Base-by-base conservation (phyloP, 2,888 invertebrate genomes). In the Eristalis tenax region DNA sequence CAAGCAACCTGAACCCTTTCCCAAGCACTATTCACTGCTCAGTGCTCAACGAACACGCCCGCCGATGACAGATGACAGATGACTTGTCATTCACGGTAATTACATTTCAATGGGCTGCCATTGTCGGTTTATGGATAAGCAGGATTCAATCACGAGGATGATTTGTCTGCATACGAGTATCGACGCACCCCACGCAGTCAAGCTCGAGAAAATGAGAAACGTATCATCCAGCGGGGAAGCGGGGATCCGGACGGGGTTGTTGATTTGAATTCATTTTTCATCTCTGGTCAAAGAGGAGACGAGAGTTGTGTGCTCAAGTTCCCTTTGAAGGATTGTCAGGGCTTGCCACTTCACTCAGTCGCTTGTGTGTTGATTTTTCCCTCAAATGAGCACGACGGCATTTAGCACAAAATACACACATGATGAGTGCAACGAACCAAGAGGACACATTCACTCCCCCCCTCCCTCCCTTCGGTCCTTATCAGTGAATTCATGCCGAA, bases 131-230 rank as follows among this genome's bases (percentile, higher is more conserved):
- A 50, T 50, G n/a, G 50, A 50, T 50, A 50, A 50, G 18, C 50
- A 18, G 50, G 18, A 50, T 50, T 50, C 50, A 50, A 50, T 50
- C 50, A 22, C 50, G 18, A 18, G 50, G 50, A 50, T 50, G 18
- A 50, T 50, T 50, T 50, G 50, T 50, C 50, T 50, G 18, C 50
- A 18, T 8, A 1, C 18, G 50, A 18, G 50, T 8, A 64, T 77
- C 69, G 69, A 63, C 77, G 63, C 69, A 69, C 18, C 10, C 56
- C 69, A 69, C 77, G 69, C 63, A 56, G 50, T 69, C 69, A 63
- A 63, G 69, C 61, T 50, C 43, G 63, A 77, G 63, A 38, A 69
- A 56, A 70, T 77, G 77, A 50, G 69, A 77, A 69, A 64, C 56
- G 43, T 22, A 68, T 76, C 59, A n/a, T n/a, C n/a, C n/a, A n/a